Conservation (phyloP, 1,140 invertebrate species). For the Anoplolepis gracilipes region DNA sequence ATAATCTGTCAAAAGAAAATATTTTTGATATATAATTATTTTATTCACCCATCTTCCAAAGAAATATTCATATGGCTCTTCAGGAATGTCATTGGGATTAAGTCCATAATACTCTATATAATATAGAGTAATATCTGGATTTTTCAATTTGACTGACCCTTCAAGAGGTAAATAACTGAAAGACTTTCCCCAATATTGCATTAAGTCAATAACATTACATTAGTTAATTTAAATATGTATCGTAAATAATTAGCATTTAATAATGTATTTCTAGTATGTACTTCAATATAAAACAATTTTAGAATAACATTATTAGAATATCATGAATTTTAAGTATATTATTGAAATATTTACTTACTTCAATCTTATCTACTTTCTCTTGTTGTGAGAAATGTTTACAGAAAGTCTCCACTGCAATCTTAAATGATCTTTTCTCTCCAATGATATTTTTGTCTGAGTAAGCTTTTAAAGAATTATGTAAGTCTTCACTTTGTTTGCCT, state of each 20-base stretch:
- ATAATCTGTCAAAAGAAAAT: conserved; percentile 1
- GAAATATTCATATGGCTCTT: conserved; percentile 91
- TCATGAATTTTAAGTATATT: conserved; percentile 12
- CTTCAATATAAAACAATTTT: conserved; percentile 24
- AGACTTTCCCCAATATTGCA: conserved; percentile 85
- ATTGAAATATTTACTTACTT: conserved; percentile 87
- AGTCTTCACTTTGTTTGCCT: conserved; percentile 86
- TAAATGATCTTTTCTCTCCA: conserved; percentile 88
- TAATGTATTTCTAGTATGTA: conserved; percentile 47
- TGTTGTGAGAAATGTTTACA: conserved; percentile 92
- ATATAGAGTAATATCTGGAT: conserved; percentile 92
- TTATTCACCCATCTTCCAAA: conserved; percentile 94
- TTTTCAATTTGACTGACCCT: conserved; percentile 93
- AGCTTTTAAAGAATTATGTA: conserved; percentile 89
- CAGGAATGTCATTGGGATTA: conserved; percentile 90
- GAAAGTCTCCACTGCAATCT: conserved; percentile 95
- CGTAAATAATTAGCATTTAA: conserved; percentile 68
- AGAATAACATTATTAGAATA: conserved; percentile 22
- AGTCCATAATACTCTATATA: conserved; percentile 96
- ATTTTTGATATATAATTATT: conserved; percentile 11
- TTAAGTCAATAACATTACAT: conserved; percentile 85
- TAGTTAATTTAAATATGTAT: conserved; percentile 66
- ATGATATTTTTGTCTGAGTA: conserved; percentile 87
- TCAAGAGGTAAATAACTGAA: conserved; percentile 93
- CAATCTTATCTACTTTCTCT: conserved; percentile 94